Evolutionary conservation across 2,113 vertebrate genomes (phyloP), one percentile per base, ranked within the genome.

Genomic region (Aptenodytes patagonicus): DNA sequence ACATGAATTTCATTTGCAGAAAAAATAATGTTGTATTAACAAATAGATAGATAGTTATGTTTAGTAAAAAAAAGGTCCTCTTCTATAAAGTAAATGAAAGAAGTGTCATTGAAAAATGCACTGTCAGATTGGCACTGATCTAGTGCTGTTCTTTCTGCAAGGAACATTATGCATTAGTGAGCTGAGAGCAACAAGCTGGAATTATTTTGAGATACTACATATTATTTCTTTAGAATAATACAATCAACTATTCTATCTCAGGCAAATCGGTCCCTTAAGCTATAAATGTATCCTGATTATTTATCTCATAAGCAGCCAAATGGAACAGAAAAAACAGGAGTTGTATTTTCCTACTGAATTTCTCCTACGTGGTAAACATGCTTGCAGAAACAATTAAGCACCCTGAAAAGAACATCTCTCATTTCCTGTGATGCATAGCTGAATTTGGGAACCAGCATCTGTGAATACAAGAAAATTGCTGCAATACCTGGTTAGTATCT

Each of bases 161-260:
- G 64, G 57, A 88, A 60, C 87, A 94, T 86, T 94, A 86, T 85
- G 51, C 68, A 76, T 91, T 98, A 96, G 92, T 58, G 79, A 93
- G 69, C 58, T 88, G 83, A 83, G 61, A 93, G 34, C 36, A 97
- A 95, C 84, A 94, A 84, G 36, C 79, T 86, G 83, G 83, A 97
- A 86, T 96, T 94, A 95, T 97, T 93, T 94, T 94, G 91, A 96
- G 83, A 92, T 94, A 62, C 72, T 90, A 42, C 28, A 10, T 93
- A 80, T 94, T 73, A 82, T 95, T 97, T 92, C 62, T 96, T 97
- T 97, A 93, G 55, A 97, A 94, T 96, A 97, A 97, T 95, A 89
- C 28, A 96, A 90, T 96, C 82, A 95, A 82, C 83, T 87, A 58
- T 94, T 94, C 68, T 80, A 79, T 97, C 90, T 91, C 61, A 54